Evolutionary conservation across 2,113 vertebrate species (phyloP).

Genomic region (Hypanus sabinus): DNA sequence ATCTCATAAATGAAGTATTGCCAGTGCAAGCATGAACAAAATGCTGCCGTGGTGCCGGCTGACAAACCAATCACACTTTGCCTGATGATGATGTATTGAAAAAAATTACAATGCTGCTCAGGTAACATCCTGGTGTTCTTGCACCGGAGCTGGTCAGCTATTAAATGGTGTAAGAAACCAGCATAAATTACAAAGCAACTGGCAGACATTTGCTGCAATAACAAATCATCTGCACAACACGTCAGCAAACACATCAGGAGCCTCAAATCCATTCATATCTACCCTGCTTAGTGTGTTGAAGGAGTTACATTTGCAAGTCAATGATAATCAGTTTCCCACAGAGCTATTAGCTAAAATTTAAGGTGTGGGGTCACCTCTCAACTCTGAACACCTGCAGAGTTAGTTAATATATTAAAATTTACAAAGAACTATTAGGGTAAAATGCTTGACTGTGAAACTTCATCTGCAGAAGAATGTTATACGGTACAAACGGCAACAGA

Average conservation of each 20-base stretch:
- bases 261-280: not conserved
- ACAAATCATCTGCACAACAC: not conserved
- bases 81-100: not conserved
- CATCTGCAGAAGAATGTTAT: not conserved
- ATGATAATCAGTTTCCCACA: not conserved
- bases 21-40: not conserved
- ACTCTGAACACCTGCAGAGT: not conserved
- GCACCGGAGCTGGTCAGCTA: not conserved
- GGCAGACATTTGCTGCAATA: not conserved
- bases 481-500: too few species aligned
- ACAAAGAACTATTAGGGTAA: not conserved
- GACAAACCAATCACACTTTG: not conserved
- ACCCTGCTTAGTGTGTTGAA: not conserved
- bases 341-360: not conserved
- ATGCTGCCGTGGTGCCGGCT: not conserved
- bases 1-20: not conserved
- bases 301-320: not conserved
- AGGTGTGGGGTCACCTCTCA: not conserved
- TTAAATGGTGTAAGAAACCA: not conserved
- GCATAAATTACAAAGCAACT: not conserved
- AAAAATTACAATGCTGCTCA: not conserved
- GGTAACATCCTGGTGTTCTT: not conserved
- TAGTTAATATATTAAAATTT: not conserved
- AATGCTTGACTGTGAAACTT: not conserved
- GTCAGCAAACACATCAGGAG: not conserved